Conservation (phyloP, 2,113 vertebrate species). For the Hypomesus transpacificus region DNA sequence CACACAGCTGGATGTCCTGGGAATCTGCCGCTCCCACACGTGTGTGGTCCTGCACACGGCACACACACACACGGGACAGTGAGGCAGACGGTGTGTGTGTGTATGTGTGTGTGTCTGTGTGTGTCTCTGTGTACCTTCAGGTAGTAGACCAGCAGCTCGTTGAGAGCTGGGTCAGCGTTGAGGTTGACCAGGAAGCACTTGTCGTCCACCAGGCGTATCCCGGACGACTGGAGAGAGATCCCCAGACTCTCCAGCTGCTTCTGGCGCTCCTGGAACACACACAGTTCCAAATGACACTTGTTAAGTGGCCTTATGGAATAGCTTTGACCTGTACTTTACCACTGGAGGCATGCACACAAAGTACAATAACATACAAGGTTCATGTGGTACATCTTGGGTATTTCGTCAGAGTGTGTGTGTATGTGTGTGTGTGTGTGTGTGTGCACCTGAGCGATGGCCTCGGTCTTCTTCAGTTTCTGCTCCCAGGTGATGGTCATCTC, state of each 20-base stretch:
- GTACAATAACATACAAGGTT: background rate
- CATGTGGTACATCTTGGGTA: background rate
- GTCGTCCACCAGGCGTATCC: slow-evolving; percentile 91
- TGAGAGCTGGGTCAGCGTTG: slow-evolving; percentile 94
- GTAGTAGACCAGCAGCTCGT: slow-evolving; percentile 95
- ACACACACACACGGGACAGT: background rate
- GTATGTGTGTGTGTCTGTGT: background rate
- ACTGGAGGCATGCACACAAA: background rate
- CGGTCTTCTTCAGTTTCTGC: slow-evolving; percentile 88
- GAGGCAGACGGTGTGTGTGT: background rate
- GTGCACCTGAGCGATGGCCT: slow-evolving; percentile 77
- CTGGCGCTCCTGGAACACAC: slow-evolving; percentile 82
- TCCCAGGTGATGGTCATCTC: slow-evolving; percentile 96
- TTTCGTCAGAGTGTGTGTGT: background rate
- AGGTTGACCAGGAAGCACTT: slow-evolving; percentile 95
- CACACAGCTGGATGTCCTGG: slow-evolving; percentile 94
- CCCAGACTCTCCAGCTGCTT: slow-evolving; percentile 91
- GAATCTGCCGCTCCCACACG: slow-evolving; percentile 89
- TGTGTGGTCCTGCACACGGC: slow-evolving; percentile 79
- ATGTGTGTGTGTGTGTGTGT: slow-evolving; percentile 11
- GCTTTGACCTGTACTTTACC: background rate
- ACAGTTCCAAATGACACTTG: background rate
- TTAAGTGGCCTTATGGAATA: too few relatives aligned
- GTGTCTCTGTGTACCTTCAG: slow-evolving; percentile 75
- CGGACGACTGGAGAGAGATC: slow-evolving; percentile 93